Base-by-base conservation (phyloP, 2,113 vertebrate genomes). In the Condylura cristata region DNA sequence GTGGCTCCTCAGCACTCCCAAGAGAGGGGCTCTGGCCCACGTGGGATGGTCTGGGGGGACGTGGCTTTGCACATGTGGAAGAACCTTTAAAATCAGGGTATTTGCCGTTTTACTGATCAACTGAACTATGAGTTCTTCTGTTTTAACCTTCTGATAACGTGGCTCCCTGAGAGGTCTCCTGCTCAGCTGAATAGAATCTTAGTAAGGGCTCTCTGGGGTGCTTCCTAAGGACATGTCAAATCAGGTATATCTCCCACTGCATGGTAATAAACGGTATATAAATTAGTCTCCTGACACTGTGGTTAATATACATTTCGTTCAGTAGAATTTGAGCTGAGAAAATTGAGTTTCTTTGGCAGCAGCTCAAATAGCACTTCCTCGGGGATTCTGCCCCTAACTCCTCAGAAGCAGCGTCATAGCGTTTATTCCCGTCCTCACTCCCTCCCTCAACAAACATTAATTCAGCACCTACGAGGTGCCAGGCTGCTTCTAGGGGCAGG, bases 251-350 rank as follows among this genome's bases (percentile, higher is more conserved):
- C 48, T 87, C 44, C 68, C 44, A 61, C 14, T 86, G 71, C 16
- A 89, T 95, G 86, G 80, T 92, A 89, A 76, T 89, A 91, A 95
- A 22, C 82, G 53, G 65, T 86, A 5, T 82, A 74, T 93, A 94
- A 89, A 89, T 80, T 83, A 89, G 84, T 91, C 72, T 89, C 58
- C 37, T 84, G 87, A 91, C 51, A 86, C 41, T 86, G 79, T 74
- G 48, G 28, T 86, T 91, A 71, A 34, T 89, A 89, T 78, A 91
- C 86, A 93, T 89, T 89, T 86, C 41, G 71, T 51, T 82, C 10
- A 14, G 58, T 75, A 91, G 83, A 82, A 79, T 39, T 93, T 44
- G 46, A 79, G 41, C 74, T 88, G 85, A 88, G 71, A 90, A 95
- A 86, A 89, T 14, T n/a, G 63, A 95, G n/a, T 95, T 80, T 86